Evolutionary conservation across 2,888 invertebrate species (phyloP).

Genomic region (Drosophila rellima): DNA sequence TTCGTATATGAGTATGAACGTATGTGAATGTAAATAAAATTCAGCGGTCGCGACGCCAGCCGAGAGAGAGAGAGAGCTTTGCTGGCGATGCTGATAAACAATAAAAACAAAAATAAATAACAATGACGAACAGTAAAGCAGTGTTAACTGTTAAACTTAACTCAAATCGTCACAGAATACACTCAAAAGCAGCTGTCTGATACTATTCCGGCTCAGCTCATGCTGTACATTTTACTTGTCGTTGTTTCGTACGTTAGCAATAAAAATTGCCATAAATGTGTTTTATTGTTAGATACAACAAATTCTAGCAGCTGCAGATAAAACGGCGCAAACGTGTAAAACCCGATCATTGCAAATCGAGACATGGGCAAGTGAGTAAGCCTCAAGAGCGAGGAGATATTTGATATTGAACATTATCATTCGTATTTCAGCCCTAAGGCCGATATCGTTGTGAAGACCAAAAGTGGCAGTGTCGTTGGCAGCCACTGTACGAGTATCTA

Average conservation of each 20-base stretch:
- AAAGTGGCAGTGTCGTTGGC: constrained; percentile 78
- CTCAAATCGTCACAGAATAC: constrained; percentile 31
- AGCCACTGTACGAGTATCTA: constrained; percentile 68
- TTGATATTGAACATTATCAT: not conserved
- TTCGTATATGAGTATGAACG: not conserved
- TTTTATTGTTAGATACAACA: constrained; percentile 41
- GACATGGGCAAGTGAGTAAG: constrained; percentile 54
- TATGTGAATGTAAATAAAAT: not conserved
- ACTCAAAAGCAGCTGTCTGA: constrained; percentile 46
- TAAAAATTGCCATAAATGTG: constrained; percentile 42
- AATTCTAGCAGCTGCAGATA: not conserved
- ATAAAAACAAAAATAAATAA: constrained; percentile 3
- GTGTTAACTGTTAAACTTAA: not conserved
- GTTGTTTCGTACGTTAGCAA: constrained; percentile 22
- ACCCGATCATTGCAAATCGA: constrained; percentile 13
- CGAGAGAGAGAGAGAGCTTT: not conserved
- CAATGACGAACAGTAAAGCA: not conserved
- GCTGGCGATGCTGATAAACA: constrained; percentile 18
- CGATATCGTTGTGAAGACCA: constrained; percentile 56
- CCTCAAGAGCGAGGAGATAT: not conserved
- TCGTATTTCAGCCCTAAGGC: not conserved
- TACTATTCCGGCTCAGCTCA: constrained; percentile 1
- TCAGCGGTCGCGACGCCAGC: not conserved
- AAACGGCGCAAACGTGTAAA: constrained; percentile 4
- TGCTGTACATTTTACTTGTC: constrained; percentile 1